Evolutionary conservation across 2,113 vertebrate species (phyloP), one percentile per base, ranked within the genome.

Genomic region (Mastomys natalensis): DNA sequence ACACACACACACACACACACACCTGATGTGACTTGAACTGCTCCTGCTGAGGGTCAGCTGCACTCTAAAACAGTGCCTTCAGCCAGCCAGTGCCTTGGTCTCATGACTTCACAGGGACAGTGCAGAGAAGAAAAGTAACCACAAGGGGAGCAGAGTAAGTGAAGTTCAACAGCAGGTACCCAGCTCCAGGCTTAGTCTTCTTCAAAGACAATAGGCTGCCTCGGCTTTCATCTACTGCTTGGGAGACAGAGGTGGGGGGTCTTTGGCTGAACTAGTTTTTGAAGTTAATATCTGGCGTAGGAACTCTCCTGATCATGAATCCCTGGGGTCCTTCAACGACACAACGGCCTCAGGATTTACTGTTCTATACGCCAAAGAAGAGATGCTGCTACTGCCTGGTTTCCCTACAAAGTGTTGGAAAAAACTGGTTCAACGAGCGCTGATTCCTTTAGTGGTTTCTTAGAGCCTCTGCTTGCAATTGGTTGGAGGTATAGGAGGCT

Each of bases 261-360:
- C 95, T 97, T 93, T 93, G 53, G 48, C 77, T 7, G 58, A 92
- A 62, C 85, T 87, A 34, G 7, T 77, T 93, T 84, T 85, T 96
- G 95, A 95, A 96, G 97, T 93, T 85, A 90, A 3, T 66, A 70
- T 85, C 5, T 95, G 88, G 64, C 64, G 29, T 40, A 91, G 90
- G 95, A 87, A 96, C 73, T 92, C 90, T 66, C 73, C 45, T 0
- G 66, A 91, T 87, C 92, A 84, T 7, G 88, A 93, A 76, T 76
- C 34, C 85, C 94, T 51, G 85, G 88, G 70, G 94, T 40, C 72
- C n/a, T 40, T 70, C 73, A 70, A 9, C 76, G 60, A 66, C 0
- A 29, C 64, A 24, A 87, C 92, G 77, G 84, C 81, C 95, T 68
- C 15, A 5, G 55, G 48, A 21, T 21, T 74, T n/a, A 51, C 87